phyloP scores from a whole-genome alignment of 1,140 invertebrate genomes.

The Goniozus legneri region DNA sequence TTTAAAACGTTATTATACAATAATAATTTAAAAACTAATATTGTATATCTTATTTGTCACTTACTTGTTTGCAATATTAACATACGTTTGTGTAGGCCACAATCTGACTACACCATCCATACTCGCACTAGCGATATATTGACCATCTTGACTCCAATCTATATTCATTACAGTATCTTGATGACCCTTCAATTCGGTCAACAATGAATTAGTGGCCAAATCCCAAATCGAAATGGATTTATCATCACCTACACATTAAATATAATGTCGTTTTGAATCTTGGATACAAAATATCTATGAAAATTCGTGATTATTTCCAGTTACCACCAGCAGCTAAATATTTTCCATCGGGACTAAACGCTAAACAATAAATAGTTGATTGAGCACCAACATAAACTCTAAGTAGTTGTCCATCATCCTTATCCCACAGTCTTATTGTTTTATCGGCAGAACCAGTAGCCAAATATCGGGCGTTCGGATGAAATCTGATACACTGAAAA shows the following conservation, averaged over 20 bases:
- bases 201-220: constrained; percentile 58
- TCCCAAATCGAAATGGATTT: constrained; percentile 68
- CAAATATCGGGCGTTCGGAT: constrained; percentile 77
- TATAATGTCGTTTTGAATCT: neutral
- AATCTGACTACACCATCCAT: constrained; percentile 59
- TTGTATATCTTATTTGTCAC: constrained; percentile 1
- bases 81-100: constrained; percentile 57
- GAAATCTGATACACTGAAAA: constrained; percentile 71
- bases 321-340: constrained; percentile 66
- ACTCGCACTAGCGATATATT: constrained; percentile 62
- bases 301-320: constrained; percentile 9
- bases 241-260: constrained; percentile 59
- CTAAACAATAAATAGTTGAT: constrained; percentile 60
- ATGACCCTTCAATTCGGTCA: constrained; percentile 63
- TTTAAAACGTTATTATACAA: constrained; percentile 3
- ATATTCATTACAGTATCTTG: constrained; percentile 61
- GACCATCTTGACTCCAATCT: constrained; percentile 61
- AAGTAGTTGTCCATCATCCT: constrained; percentile 60
- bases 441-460: constrained; percentile 77
- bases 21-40: constrained; percentile 3
- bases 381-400: constrained; percentile 62
- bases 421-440: constrained; percentile 71
- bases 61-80: constrained; percentile 50
- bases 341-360: constrained; percentile 70
- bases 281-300: constrained; percentile 6